phyloP scores from a whole-genome alignment of 2,888 invertebrate species.

The Empis livida region DNA sequence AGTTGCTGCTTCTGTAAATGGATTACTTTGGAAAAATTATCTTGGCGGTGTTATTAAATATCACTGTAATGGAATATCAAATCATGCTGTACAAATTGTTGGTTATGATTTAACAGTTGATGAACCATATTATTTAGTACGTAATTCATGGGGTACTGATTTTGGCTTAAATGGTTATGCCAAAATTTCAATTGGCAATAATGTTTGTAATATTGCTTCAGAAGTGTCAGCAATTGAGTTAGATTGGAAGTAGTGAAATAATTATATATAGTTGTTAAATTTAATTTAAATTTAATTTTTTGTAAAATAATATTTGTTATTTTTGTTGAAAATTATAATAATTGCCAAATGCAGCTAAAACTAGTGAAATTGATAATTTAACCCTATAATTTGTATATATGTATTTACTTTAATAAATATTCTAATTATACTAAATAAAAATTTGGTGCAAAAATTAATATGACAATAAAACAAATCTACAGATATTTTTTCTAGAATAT shows the following conservation, averaged over 20 bases:
- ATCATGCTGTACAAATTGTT: constrained; percentile 73
- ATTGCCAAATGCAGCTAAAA: too few species aligned
- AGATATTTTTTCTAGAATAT: too few species aligned
- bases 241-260: background rate
- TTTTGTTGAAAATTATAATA: too few species aligned
- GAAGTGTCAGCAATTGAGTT: constrained; percentile 43
- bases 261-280: too few species aligned
- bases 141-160: constrained; percentile 71
- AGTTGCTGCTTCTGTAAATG: constrained; percentile 68
- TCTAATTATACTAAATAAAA: too few species aligned
- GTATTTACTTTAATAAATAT: too few species aligned
- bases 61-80: constrained; percentile 52
- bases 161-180: constrained; percentile 69
- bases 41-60: constrained; percentile 71
- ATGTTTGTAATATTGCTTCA: constrained; percentile 65
- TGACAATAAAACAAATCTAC: too few species aligned
- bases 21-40: constrained; percentile 75
- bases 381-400: too few species aligned
- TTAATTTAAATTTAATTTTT: too few species aligned
- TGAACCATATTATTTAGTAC: constrained; percentile 68
- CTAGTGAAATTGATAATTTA: too few species aligned
- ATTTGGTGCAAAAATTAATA: too few species aligned
- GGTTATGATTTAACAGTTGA: constrained; percentile 63
- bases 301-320: too few species aligned
- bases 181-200: constrained; percentile 58